Conservation (phyloP, 2,113 vertebrate species). For the Sitta europaea region DNA sequence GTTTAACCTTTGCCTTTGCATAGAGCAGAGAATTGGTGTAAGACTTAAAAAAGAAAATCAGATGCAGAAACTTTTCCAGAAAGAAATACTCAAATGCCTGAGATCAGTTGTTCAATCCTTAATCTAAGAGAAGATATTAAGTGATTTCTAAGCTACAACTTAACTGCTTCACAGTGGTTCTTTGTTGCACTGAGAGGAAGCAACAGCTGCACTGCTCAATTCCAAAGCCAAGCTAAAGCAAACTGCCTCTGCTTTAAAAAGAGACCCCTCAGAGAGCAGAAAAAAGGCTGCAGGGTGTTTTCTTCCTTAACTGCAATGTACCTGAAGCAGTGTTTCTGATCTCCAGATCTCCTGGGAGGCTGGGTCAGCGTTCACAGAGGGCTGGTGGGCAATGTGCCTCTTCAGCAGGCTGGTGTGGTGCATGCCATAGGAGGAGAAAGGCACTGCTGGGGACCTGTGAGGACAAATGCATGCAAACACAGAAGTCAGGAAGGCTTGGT, state of each 20-base stretch:
- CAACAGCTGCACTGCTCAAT: not conserved
- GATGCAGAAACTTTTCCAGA: not conserved
- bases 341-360: constrained; percentile 97
- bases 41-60: not conserved
- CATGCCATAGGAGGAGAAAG: constrained; percentile 86
- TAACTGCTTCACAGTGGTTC: not conserved
- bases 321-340: constrained; percentile 88
- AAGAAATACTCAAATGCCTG: not conserved
- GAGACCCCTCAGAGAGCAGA: not conserved
- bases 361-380: constrained; percentile 89
- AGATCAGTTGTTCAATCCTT: not conserved
- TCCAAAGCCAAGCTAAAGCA: not conserved
- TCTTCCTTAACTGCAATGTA: not conserved
- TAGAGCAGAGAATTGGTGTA: not conserved
- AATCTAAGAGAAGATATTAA: not conserved
- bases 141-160: not conserved
- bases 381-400: constrained; percentile 90
- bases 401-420: constrained; percentile 90
- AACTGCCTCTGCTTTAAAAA: not conserved
- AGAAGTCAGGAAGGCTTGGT: not conserved
- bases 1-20: not conserved
- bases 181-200: not conserved
- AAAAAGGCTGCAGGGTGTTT: not conserved
- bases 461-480: not conserved
- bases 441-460: constrained; percentile 78